Evolutionary conservation across 2,797 vertebrate species (phyloP), one percentile per base, ranked within the genome.

Genomic region (Pteropus rufus): DNA sequence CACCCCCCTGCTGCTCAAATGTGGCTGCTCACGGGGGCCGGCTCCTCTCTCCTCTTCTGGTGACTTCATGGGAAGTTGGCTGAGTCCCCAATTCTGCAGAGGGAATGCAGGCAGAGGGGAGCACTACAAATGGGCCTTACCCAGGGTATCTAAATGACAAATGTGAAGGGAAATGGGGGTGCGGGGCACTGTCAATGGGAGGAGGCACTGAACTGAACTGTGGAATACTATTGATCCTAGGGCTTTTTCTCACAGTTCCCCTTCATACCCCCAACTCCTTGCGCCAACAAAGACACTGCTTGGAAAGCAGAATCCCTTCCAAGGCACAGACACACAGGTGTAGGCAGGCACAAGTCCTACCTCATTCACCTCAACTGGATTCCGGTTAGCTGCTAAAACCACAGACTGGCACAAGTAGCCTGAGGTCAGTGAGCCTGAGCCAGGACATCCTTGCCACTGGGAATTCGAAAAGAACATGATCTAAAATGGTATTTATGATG

Each of bases 61-160:
- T 89, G 88, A 97, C 93, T 97, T 96, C 89, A 58, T 54, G 94
- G 93, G 95, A 97, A 96, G 85, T 96, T 96, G 96, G 94, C 95
- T 67, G 70, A 81, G 62, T 89, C 89, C 94, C 82, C 94, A 94
- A 0, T 96, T 97, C 95, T 96, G 97, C 97, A 97, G 93, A 95
- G 86, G 89, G 79, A 96, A 96, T 89, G 91, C 95, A 90, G 92
- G 70, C 77, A 92, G 82, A 93, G 41, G 85, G 52, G 54, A 87
- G 36, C 16, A 24, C 79, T 24, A 83, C 75, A 89, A 92, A 95
- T 3, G 80, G 76, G 91, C 62, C 81, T 91, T 79, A 62, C 46
- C 39, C 75, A 16, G 82, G 67, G 26, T 36, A 31, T 41, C 91
- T 69, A 79, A 72, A 83, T 36, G 62, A 79, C 96, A 97, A 86